Evolutionary conservation across 2,797 vertebrate species (phyloP), one percentile per base, ranked within the genome.

Genomic region (Heterohyrax brucei): DNA sequence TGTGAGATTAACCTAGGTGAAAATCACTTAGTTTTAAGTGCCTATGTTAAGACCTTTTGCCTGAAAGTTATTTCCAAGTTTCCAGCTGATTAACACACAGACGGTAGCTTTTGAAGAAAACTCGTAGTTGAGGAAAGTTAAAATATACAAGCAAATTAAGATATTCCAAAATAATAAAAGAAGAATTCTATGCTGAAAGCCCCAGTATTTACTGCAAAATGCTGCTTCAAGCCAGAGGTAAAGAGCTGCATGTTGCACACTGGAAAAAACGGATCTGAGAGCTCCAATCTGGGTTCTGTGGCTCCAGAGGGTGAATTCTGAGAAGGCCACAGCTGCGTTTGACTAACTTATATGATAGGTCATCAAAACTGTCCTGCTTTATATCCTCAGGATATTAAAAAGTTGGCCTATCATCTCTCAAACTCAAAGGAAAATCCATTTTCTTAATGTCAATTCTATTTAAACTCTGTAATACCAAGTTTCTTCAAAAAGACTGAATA

Each of bases 371-470:
- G 61, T 64, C 46, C 50, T 75, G 75, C 22, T 76, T 44, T 91
- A 1, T 22, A 50, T 91, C 70, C 76, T 83, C 39, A 53, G 50
- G 59, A 61, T 81, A 56, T 9, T 62, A 81, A 56, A 48, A 81
- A 75, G 46, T 9, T 87, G 68, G 19, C n/a, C 68, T 26, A n/a
- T 3, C 28, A 21, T 75, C 16, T 75, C 44, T 75, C n/a, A 75
- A 75, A 93, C n/a, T 87, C 68, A 81, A 3, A 81, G n/a, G n/a
- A 75, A 75, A 81, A 75, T 66, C 46, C 77, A 75, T 88, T 93
- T 86, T 53, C 19, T 93, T 53, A 87, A 81, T 44, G 66, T 24
- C 39, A 72, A 0, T 73, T 90, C 77, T 46, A n/a, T 18, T 56
- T 56, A 53, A 53, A 46, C 78, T 82, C 22, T 50, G 26, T 75